Percentiles rank a stretch among this genome's conserved stretches.
These are phyloP conservation scores for Cassiopea andromeda DNA, from an alignment of 30 jellyfish, hydroid and myxozoan genomes.

Conservation along the genomic window DNA sequence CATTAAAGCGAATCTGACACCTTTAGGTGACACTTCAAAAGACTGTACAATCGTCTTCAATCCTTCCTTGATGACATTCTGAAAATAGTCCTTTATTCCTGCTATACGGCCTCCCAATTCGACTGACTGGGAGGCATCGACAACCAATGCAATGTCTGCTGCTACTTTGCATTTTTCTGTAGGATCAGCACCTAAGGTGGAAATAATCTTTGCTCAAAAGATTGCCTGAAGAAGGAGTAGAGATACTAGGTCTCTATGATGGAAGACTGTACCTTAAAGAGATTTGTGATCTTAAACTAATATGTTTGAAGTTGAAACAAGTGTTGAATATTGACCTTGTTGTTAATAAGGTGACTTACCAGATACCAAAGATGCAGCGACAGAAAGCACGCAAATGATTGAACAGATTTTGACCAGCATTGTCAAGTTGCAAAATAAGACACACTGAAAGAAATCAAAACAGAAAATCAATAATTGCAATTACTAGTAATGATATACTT, in stretches of 20 bases:
- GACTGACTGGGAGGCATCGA: conserved; percentile 38
- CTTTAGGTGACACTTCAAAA: conserved; percentile 48
- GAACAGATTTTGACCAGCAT: background rate
- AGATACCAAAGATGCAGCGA: background rate
- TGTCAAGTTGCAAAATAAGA: background rate
- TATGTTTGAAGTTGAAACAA: no score
- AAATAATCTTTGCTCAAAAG: background rate
- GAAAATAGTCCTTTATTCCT: conserved; percentile 26
- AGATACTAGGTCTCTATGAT: background rate
- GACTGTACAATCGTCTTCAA: conserved; percentile 40
- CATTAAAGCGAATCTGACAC: conserved; percentile 27
- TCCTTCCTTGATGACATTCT: conserved; percentile 40
- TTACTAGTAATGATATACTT: background rate
- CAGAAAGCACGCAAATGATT: background rate
- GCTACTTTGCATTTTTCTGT: conserved; percentile 43
- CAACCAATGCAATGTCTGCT: conserved; percentile 55
- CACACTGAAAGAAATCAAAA: background rate
- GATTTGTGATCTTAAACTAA: no score
- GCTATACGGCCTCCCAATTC: conserved; percentile 55
- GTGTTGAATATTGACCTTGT: no score
- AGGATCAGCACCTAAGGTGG: conserved; percentile 2
- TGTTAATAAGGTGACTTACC: background rate
- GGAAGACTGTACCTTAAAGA: background rate
- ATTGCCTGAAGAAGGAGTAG: background rate
- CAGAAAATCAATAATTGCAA: background rate